These are phyloP conservation scores for Pterois miles DNA, from an alignment of 2,797 vertebrate genomes.

Conservation along the genomic window DNA sequence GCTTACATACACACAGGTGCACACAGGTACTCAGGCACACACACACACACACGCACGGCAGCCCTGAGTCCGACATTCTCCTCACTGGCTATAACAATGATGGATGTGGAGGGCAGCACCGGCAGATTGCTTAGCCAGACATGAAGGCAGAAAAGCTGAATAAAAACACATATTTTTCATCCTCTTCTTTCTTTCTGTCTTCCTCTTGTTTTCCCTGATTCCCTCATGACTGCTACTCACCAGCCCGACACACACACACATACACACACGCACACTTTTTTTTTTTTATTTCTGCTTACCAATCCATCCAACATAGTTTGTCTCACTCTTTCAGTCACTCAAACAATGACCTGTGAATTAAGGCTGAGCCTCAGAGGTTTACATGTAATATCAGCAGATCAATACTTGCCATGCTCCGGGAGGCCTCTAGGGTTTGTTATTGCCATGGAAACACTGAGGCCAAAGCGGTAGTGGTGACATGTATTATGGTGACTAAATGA, in stretches of 20 bases:
- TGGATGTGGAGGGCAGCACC: conserved; percentile 72
- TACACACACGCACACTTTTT: not conserved
- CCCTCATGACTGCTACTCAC: conserved; percentile 19
- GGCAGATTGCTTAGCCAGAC: conserved; percentile 82
- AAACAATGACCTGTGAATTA: conserved; percentile 58
- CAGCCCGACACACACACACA: not conserved
- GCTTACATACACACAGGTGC: not conserved
- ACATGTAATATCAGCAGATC: conserved; percentile 61
- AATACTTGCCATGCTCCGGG: conserved; percentile 23
- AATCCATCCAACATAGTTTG: conserved; percentile 32
- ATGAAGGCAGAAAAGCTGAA: conserved; percentile 78
- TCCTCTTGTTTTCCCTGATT: conserved; percentile 40
- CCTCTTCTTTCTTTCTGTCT: conserved; percentile 29
- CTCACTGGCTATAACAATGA: conserved; percentile 78
- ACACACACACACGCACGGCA: not conserved
- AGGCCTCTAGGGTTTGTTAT: conserved; percentile 31
- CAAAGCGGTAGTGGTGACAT: conserved; percentile 8
- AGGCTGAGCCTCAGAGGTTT: conserved; percentile 42
- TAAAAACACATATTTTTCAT: conserved; percentile 63
- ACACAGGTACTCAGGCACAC: conserved; percentile 16
- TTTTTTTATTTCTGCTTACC: conserved; percentile 22
- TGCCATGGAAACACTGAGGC: conserved; percentile 47
- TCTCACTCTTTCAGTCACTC: conserved; percentile 41
- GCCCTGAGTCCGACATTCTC: conserved; percentile 67
- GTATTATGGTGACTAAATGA: conserved; percentile 29